Conservation (phyloP, 2,113 vertebrate species). For the Synchiropus splendidus region DNA sequence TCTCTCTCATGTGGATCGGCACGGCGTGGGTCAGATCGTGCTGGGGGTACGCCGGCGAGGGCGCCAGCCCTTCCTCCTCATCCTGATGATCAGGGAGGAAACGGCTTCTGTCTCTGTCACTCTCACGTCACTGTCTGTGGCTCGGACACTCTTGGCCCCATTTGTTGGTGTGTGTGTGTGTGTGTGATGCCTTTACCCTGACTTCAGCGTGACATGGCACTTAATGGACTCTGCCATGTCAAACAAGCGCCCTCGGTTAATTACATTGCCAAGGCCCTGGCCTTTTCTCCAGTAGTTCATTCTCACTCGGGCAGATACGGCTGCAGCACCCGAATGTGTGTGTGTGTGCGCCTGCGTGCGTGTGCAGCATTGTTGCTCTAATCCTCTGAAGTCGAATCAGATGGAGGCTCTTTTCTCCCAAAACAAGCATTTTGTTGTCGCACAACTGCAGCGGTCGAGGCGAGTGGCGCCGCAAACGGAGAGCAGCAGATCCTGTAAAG, state of each 20-base stretch:
- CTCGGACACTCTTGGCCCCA: slow-evolving; percentile 21
- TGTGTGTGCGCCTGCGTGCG: slow-evolving; percentile 9
- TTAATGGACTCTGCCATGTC: slow-evolving; percentile 66
- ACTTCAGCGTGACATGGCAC: slow-evolving; percentile 60
- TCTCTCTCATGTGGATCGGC: no score
- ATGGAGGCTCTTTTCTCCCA: slow-evolving; percentile 40
- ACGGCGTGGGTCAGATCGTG: slow-evolving; percentile 26
- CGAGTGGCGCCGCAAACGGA: slow-evolving; percentile 28
- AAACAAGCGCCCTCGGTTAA: slow-evolving; percentile 62
- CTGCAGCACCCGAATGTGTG: slow-evolving; percentile 19
- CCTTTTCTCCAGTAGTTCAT: slow-evolving; percentile 56
- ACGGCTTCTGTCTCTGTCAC: slow-evolving; percentile 29
- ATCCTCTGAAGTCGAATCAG: slow-evolving; percentile 58
- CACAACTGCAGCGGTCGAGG: slow-evolving; percentile 30
- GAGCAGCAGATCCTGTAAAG: slow-evolving; percentile 41
- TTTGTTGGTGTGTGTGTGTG: slow-evolving; percentile 8
- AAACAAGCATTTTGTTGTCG: slow-evolving; percentile 56
- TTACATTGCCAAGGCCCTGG: slow-evolving; percentile 60
- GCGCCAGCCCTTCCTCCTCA: slow-evolving; percentile 18
- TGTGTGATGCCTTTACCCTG: slow-evolving; percentile 48
- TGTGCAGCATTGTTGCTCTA: slow-evolving; percentile 39
- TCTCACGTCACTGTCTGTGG: slow-evolving; percentile 37
- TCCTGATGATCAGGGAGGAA: slow-evolving; percentile 51
- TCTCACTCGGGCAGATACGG: slow-evolving; percentile 43
- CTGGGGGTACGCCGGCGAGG: background rate